A percentile compares a stretch with the other conserved stretches of the same genome.
phyloP scores from a whole-genome alignment of 2,888 invertebrate genomes.

The Timandra comae region DNA sequence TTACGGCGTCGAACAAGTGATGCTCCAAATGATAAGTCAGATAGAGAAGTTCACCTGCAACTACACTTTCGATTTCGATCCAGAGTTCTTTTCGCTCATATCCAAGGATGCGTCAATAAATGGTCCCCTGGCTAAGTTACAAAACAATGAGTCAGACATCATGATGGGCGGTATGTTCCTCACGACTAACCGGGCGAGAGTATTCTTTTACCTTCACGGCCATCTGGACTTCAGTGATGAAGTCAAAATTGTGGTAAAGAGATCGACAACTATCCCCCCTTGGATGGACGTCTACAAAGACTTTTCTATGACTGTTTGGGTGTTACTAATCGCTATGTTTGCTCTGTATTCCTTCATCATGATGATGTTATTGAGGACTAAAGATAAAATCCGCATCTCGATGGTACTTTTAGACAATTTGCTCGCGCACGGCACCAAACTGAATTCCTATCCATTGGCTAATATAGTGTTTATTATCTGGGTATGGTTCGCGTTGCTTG shows the following conservation, averaged over 20 bases:
- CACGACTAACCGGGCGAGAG: slow-evolving; percentile 19
- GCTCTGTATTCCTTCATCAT: slow-evolving; percentile 26
- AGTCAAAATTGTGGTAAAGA: slow-evolving; percentile 35
- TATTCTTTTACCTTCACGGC: slow-evolving; percentile 32
- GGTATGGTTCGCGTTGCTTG: slow-evolving; percentile 37
- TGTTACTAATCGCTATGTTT: slow-evolving; percentile 25
- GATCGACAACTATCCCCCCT: slow-evolving; percentile 22
- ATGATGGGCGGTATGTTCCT: slow-evolving; percentile 31
- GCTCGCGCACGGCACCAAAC: slow-evolving; percentile 28
- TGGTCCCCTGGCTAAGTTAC: slow-evolving; percentile 27
- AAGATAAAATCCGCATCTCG: slow-evolving; percentile 27
- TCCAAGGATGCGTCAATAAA: slow-evolving; percentile 27
- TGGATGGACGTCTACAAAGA: slow-evolving; percentile 39
- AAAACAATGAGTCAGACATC: slow-evolving; percentile 23
- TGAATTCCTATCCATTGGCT: slow-evolving; percentile 5
- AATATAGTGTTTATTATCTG: slow-evolving; percentile 19
- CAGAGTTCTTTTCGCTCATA: slow-evolving; percentile 28
- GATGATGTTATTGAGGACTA: slow-evolving; percentile 15
- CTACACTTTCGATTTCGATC: slow-evolving; percentile 24
- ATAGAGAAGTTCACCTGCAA: slow-evolving; percentile 37
- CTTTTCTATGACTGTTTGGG: slow-evolving; percentile 38
- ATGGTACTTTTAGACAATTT: slow-evolving; percentile 33
- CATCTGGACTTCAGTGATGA: slow-evolving; percentile 37
- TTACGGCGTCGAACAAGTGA: slow-evolving; percentile 31
- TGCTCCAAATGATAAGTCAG: slow-evolving; percentile 34